These are phyloP conservation scores for Leucoptera coffeella DNA, from an alignment of 2,888 invertebrate genomes.

Conservation along the genomic window DNA sequence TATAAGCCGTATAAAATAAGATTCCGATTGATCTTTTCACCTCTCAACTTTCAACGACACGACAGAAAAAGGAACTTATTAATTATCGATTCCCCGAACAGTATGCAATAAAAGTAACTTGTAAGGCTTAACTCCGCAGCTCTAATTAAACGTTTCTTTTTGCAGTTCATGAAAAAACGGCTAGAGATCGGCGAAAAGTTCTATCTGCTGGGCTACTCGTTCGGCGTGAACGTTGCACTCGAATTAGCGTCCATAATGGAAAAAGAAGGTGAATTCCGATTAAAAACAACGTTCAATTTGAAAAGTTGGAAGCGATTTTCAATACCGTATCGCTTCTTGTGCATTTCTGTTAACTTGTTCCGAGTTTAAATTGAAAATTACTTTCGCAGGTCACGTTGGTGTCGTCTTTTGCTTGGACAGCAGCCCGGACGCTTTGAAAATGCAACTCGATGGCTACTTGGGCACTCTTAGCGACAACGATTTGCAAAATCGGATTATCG, in stretches of 20 bases:
- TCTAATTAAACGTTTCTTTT: too few species aligned
- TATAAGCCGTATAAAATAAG: too few species aligned
- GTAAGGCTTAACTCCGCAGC: too few species aligned
- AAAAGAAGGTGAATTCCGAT: conserved; percentile 18
- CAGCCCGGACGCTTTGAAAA: conserved; percentile 17
- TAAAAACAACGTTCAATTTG: neutral
- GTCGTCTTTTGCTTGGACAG: conserved; percentile 19
- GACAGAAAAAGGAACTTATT: too few species aligned
- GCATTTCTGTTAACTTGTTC: neutral
- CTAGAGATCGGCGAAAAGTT: conserved; percentile 11
- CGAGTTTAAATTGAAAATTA: neutral
- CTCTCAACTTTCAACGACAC: too few species aligned
- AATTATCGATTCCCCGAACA: too few species aligned
- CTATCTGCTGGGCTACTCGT: conserved; percentile 10
- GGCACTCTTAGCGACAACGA: conserved; percentile 12
- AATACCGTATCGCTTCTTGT: neutral
- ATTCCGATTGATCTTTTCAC: too few species aligned
- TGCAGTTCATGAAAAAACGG: conserved; percentile 9
- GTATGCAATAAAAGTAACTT: too few species aligned
- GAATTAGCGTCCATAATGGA: conserved; percentile 20
- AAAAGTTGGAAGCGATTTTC: neutral
- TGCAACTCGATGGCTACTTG: conserved; percentile 14
- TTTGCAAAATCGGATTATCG: conserved; percentile 13
- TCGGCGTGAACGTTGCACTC: conserved; percentile 16
- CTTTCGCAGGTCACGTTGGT: conserved; percentile 16